Conservation (phyloP, 2,113 vertebrate genomes). For the Larimichthys polyactis region DNA sequence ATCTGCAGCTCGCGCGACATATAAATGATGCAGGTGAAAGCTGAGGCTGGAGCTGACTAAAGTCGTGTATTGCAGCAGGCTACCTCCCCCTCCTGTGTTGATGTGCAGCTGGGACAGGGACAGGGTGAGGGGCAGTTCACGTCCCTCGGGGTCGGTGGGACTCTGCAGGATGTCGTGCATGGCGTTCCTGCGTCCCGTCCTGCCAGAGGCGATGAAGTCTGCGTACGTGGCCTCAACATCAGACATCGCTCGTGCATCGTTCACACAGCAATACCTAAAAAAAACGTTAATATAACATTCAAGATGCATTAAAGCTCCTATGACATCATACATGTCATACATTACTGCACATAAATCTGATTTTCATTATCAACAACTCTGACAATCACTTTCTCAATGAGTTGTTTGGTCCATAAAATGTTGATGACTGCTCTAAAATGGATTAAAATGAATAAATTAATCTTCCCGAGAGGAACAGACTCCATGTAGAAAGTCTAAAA, state of each 20-base stretch:
- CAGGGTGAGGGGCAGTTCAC: conserved; percentile 90
- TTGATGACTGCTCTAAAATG: no score
- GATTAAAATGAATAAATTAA: no score
- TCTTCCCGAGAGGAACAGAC: no score
- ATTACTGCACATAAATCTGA: no score
- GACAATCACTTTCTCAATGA: no score
- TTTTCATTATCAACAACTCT: no score
- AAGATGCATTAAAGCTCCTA: background rate
- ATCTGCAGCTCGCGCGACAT: background rate
- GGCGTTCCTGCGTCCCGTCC: conserved; percentile 96
- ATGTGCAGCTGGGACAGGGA: conserved; percentile 95
- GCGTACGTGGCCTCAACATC: conserved; percentile 98
- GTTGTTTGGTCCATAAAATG: no score
- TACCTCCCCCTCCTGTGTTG: conserved; percentile 88
- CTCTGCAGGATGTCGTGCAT: conserved; percentile 96
- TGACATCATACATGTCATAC: background rate
- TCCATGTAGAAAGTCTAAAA: no score
- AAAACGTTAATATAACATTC: background rate
- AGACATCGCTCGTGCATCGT: conserved; percentile 95
- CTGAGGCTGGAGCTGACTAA: background rate
- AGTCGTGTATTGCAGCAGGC: background rate
- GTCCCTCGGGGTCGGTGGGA: conserved; percentile 89
- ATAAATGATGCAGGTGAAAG: background rate
- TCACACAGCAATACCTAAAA: conserved; percentile 90
- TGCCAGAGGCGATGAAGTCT: conserved; percentile 97